These are phyloP conservation scores for Drosophila niveifrons DNA, from an alignment of 2,888 invertebrate species.

Conservation along the genomic window DNA sequence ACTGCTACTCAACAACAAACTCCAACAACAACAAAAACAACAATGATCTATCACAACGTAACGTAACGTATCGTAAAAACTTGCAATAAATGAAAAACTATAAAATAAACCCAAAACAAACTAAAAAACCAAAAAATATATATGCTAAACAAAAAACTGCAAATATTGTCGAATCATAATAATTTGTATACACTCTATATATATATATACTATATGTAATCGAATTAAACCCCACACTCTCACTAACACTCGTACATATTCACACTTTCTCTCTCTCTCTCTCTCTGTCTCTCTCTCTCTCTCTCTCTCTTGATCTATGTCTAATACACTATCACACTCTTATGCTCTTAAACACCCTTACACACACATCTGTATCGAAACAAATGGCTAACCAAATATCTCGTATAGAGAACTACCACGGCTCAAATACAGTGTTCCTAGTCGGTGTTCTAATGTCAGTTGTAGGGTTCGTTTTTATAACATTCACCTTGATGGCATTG, in stretches of 20 bases:
- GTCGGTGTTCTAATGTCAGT: conserved; percentile 99
- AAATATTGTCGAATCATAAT: conserved; percentile 40
- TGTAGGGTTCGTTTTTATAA: conserved; percentile 99
- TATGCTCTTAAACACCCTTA: not conserved
- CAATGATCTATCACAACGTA: conserved; percentile 59
- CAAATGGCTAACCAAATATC: conserved; percentile 63
- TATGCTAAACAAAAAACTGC: no score
- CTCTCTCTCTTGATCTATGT: not conserved
- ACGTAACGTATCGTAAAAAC: conserved; percentile 50
- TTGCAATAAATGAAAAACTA: conserved; percentile 26
- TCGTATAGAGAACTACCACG: conserved; percentile 96
- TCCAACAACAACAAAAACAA: conserved; percentile 18
- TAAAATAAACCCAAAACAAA: conserved; percentile 9
- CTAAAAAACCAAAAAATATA: not conserved
- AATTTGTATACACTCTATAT: conserved; percentile 21
- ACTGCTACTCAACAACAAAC: conserved; percentile 8
- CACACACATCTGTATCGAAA: conserved; percentile 35
- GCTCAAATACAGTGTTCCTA: conserved; percentile 98
- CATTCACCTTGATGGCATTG: conserved; percentile 99
- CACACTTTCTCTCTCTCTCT: not conserved
- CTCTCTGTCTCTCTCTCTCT: not conserved
- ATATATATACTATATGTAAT: conserved; percentile 21
- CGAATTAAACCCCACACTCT: conserved; percentile 14
- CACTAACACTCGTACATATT: not conserved
- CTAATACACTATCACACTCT: conserved; percentile 5